A percentile compares a stretch with the other conserved stretches of the same genome.
These are phyloP conservation scores for Axis porcinus DNA, from an alignment of 2,113 vertebrate species.

Conservation along the genomic window DNA sequence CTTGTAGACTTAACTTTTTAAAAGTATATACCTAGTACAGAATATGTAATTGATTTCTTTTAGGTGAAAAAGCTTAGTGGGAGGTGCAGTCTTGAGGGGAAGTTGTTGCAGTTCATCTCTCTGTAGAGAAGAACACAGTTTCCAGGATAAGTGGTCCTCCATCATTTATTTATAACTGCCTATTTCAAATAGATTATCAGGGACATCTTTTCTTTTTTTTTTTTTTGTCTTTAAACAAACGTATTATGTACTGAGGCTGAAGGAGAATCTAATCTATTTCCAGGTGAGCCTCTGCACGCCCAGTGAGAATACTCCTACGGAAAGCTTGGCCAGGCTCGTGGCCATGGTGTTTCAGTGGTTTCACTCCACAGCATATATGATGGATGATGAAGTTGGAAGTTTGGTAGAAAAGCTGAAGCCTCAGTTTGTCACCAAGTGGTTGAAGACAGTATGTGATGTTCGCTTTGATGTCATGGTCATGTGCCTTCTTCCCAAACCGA, in stretches of 20 bases:
- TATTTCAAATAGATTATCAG: background rate
- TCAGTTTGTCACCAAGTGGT: constrained; percentile 99
- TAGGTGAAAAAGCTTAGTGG: background rate
- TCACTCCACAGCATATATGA: constrained; percentile 99
- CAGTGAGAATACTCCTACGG: constrained; percentile 97
- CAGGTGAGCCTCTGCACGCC: constrained; percentile 98
- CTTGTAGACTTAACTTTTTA: background rate
- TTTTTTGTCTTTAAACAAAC: background rate
- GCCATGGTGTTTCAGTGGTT: constrained; percentile 99
- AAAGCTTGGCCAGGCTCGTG: constrained; percentile 95
- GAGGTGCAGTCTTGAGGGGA: background rate
- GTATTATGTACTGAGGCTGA: constrained; percentile 13
- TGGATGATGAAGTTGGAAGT: constrained; percentile 98
- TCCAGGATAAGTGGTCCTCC: background rate
- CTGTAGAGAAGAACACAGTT: background rate
- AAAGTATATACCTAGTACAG: background rate
- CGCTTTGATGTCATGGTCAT: constrained; percentile 99
- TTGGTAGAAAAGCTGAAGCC: constrained; percentile 99
- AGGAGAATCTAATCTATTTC: constrained; percentile 5
- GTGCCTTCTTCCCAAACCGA: constrained; percentile 98
- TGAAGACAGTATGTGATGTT: constrained; percentile 98
- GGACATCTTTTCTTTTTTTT: background rate
- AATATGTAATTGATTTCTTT: background rate
- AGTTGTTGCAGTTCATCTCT: background rate
- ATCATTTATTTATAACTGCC: background rate